These are phyloP conservation scores for Seira sanloemensis DNA, from an alignment of 2,888 invertebrate genomes.

Conservation along the genomic window DNA sequence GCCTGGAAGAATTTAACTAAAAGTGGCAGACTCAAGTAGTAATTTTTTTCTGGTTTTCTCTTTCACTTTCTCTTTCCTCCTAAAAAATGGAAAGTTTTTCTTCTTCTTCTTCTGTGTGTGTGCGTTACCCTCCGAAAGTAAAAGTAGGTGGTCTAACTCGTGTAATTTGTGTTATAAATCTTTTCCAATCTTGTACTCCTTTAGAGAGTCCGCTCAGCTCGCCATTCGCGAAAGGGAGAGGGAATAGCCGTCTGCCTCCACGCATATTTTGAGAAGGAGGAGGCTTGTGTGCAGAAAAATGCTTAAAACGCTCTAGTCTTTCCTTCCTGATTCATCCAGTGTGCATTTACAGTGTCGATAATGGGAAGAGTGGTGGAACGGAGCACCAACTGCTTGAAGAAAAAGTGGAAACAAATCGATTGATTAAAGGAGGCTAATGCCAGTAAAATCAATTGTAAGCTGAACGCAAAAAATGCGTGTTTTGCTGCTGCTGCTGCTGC, in stretches of 20 bases:
- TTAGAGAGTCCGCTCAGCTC: slow-evolving; percentile 14
- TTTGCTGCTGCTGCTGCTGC: too few species aligned
- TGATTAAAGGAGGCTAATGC: slow-evolving; percentile 12
- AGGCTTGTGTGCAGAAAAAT: not conserved
- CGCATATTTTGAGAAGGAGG: too few species aligned
- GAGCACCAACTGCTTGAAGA: not conserved
- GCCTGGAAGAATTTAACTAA: slow-evolving; percentile 43
- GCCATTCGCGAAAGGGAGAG: not conserved
- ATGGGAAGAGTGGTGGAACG: not conserved
- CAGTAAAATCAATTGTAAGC: slow-evolving; percentile 4
- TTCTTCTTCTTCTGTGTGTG: not conserved
- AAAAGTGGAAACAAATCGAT: slow-evolving; percentile 18
- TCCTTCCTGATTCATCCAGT: not conserved
- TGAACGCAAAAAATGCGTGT: not conserved
- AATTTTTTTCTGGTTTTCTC: slow-evolving; percentile 26
- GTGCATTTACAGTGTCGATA: not conserved
- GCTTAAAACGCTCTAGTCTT: not conserved
- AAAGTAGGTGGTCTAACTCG: slow-evolving; percentile 36
- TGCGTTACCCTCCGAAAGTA: not conserved
- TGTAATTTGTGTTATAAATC: slow-evolving; percentile 50
- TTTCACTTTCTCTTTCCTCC: not conserved
- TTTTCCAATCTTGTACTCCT: slow-evolving; percentile 39
- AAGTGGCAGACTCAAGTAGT: slow-evolving; percentile 50
- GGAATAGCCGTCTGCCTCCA: not conserved
- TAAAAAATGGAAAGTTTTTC: not conserved